These are phyloP conservation scores for Acanthiza pusilla DNA, from an alignment of 2,797 vertebrate genomes.

Conservation along the genomic window DNA sequence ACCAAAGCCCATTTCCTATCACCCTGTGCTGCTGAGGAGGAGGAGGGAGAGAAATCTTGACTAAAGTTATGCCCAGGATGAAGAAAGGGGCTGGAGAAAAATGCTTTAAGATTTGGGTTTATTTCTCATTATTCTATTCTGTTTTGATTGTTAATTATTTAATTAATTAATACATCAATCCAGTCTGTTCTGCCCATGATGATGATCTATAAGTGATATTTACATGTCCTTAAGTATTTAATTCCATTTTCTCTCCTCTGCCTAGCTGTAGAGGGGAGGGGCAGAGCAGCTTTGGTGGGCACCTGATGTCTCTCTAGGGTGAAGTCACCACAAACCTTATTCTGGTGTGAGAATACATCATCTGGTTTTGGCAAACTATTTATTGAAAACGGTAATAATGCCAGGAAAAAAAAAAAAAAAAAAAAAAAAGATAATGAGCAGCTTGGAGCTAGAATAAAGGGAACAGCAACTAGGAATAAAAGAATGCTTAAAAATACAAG, in stretches of 20 bases:
- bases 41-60: not conserved
- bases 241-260: not conserved
- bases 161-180: not conserved
- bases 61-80: not conserved
- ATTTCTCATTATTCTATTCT: not conserved
- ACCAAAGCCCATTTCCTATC: not conserved
- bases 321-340: not conserved
- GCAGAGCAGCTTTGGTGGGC: not conserved
- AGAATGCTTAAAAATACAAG: not conserved
- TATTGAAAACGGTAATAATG: not conserved
- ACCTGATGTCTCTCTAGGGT: not conserved
- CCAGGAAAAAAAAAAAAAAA: not conserved
- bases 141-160: not conserved
- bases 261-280: not conserved
- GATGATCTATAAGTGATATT: not conserved
- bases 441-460: not conserved
- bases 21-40: fast-evolving
- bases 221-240: not conserved
- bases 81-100: fast-evolving
- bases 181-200: not conserved
- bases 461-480: not conserved
- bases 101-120: not conserved
- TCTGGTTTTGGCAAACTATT: not conserved
- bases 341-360: not conserved
- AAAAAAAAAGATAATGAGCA: not conserved